Evolutionary conservation across 2,113 vertebrate genomes (phyloP).

Genomic region (Brachyistius frenatus): DNA sequence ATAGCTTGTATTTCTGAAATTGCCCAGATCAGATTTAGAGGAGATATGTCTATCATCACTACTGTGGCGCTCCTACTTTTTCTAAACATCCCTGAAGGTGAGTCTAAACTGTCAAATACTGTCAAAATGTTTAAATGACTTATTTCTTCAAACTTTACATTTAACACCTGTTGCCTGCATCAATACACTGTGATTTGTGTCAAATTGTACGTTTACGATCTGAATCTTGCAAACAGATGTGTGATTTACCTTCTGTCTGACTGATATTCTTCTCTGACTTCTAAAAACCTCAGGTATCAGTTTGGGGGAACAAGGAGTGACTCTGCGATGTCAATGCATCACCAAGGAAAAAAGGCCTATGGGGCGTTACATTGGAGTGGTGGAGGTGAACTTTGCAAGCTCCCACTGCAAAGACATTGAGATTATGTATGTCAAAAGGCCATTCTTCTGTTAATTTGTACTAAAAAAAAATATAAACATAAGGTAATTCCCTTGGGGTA

Average conservation of each 20-base stretch:
- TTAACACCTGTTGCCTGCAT: neutral
- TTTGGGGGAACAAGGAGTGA: conserved; percentile 28
- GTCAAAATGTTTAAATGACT: neutral
- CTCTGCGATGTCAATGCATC: conserved; percentile 88
- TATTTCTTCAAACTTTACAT: neutral
- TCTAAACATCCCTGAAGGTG: conserved; percentile 79
- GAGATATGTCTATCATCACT: conserved; percentile 35
- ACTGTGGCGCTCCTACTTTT: conserved; percentile 69
- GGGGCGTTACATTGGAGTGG: conserved; percentile 74
- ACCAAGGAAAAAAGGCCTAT: conserved; percentile 77
- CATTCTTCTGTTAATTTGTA: neutral
- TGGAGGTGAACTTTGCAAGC: conserved; percentile 83
- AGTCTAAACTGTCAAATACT: conserved; percentile 16
- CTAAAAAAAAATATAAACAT: neutral
- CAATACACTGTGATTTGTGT: neutral
- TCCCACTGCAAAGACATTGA: conserved; percentile 86
- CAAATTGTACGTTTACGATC: neutral
- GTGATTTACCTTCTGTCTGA: neutral
- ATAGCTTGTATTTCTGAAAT: no score
- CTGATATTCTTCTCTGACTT: neutral
- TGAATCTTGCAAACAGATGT: neutral
- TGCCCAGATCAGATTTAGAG: neutral
- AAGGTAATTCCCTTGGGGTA: neutral
- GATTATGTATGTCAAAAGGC: conserved; percentile 86
- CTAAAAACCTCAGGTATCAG: conserved; percentile 56